Percentiles rank a stretch among this genome's conserved stretches.
Evolutionary conservation across 2,113 vertebrate species (phyloP).

Genomic region (Hydrolagus affinis): DNA sequence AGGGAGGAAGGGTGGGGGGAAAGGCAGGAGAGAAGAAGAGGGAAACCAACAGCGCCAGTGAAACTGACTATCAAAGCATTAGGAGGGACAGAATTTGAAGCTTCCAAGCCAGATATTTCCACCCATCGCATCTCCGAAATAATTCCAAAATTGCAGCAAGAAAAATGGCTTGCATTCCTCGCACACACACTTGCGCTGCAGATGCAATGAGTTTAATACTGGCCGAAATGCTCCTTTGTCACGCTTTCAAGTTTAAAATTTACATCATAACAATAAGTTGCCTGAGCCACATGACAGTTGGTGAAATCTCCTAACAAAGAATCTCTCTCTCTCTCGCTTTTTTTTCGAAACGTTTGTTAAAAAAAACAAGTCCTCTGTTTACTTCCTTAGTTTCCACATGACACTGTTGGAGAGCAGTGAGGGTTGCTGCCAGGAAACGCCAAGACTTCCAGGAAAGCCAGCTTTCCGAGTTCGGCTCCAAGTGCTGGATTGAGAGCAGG

Average conservation of each 20-base stretch:
- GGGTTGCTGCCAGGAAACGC: neutral
- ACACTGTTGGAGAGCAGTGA: neutral
- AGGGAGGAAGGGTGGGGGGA: neutral
- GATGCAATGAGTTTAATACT: neutral
- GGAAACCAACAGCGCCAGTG: too few species aligned
- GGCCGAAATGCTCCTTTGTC: too few species aligned
- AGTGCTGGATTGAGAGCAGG: neutral
- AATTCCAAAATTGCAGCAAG: too few species aligned
- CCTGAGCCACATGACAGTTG: neutral
- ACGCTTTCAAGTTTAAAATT: too few species aligned
- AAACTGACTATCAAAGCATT: too few species aligned
- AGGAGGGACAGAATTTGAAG: too few species aligned
- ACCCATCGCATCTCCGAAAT: too few species aligned
- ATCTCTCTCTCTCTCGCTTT: slow-evolving; percentile 12
- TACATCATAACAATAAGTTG: neutral
- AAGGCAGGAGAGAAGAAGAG: too few species aligned
- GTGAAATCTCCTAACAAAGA: slow-evolving; percentile 1
- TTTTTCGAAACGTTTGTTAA: too few species aligned
- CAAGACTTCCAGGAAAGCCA: neutral
- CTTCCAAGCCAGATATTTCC: too few species aligned
- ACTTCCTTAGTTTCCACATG: neutral
- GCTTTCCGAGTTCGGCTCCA: neutral
- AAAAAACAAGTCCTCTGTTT: neutral
- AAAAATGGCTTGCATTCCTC: neutral
- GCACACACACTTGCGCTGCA: neutral